Conservation (phyloP, 2,113 vertebrate genomes). For the Gymnocephalus cernua region DNA sequence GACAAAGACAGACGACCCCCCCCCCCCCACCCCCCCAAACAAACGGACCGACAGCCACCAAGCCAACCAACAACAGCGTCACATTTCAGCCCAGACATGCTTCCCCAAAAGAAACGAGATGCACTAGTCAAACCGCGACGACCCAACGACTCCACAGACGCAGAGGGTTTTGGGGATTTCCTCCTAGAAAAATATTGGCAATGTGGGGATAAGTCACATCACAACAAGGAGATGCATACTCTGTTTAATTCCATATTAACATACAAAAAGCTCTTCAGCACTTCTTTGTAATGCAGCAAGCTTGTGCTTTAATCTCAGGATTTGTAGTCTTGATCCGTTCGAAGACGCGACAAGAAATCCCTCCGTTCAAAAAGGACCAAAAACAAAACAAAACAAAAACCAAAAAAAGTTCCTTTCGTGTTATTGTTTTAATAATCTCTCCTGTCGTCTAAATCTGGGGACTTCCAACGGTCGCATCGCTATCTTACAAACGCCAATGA, state of each 20-base stretch:
- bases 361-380: conserved; percentile 55
- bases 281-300: conserved; percentile 77
- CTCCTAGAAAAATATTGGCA: conserved; percentile 80
- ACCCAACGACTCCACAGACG: conserved; percentile 29
- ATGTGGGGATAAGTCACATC: conserved; percentile 79
- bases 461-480: conserved; percentile 64
- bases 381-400: too few species aligned
- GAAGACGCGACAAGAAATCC: conserved; percentile 71
- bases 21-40: too few species aligned
- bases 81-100: conserved; percentile 49
- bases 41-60: conserved; percentile 40
- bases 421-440: conserved; percentile 73
- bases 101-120: conserved; percentile 55
- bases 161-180: conserved; percentile 55
- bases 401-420: conserved; percentile 60
- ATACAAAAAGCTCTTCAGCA: conserved; percentile 79
- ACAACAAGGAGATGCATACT: conserved; percentile 80
- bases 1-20: conserved; percentile 37
- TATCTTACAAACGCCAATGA: conserved; percentile 59
- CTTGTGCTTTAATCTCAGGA: conserved; percentile 86
- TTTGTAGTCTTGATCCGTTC: conserved; percentile 53
- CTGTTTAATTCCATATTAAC: conserved; percentile 74
- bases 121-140: conserved; percentile 13
- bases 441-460: conserved; percentile 68
- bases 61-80: conserved; percentile 28